phyloP scores from a whole-genome alignment of 2,113 vertebrate genomes.

The Atlantisia rogersi region DNA sequence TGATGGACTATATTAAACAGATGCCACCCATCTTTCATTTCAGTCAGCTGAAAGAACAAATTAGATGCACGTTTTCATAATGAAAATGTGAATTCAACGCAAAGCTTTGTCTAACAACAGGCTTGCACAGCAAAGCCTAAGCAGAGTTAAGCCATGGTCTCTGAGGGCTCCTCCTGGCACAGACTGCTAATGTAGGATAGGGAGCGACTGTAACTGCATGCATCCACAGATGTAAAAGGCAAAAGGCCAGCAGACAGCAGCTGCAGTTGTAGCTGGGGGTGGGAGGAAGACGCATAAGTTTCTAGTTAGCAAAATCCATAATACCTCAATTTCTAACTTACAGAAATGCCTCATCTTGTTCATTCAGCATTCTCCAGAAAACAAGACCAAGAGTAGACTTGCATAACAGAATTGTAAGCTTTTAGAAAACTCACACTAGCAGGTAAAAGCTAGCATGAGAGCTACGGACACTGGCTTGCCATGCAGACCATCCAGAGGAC shows the following conservation, averaged over 20 bases:
- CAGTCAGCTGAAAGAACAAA: constrained; percentile 27
- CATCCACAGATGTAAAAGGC: not conserved
- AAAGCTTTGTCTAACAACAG: constrained; percentile 40
- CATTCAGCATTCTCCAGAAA: not conserved
- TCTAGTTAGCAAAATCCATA: not conserved
- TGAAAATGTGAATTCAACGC: not conserved
- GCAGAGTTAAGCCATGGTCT: constrained; percentile 9
- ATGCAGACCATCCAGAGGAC: not conserved
- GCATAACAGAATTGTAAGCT: not conserved
- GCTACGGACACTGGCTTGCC: not conserved
- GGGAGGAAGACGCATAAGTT: rapidly evolving
- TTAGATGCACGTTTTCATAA: constrained; percentile 18
- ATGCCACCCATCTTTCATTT: constrained; percentile 22
- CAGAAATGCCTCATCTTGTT: not conserved
- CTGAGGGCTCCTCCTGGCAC: constrained; percentile 1
- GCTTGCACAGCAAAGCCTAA: constrained; percentile 34
- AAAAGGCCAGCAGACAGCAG: not conserved
- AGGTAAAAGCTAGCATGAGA: not conserved
- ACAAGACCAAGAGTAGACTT: rapidly evolving
- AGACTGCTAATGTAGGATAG: not conserved
- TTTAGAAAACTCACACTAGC: not conserved
- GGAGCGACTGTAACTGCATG: not conserved
- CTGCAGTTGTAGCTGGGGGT: rapidly evolving
- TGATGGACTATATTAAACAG: not conserved
- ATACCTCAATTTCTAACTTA: not conserved